These are phyloP conservation scores for Stomorhina lunata DNA, from an alignment of 2,888 invertebrate species.

Conservation along the genomic window DNA sequence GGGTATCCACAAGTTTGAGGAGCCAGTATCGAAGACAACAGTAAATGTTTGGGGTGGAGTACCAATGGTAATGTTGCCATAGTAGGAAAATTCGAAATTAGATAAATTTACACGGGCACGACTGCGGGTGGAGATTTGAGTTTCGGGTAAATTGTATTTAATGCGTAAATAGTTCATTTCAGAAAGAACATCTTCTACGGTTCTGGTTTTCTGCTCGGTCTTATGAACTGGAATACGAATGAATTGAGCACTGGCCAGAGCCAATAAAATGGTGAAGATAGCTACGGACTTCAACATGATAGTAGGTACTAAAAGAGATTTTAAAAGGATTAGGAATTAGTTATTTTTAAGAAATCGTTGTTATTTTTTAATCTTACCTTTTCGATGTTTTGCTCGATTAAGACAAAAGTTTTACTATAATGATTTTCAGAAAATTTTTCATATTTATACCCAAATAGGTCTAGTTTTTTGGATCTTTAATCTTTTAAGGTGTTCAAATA, in stretches of 20 bases:
- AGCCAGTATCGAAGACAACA: conserved; percentile 95
- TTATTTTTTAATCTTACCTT: too few relatives aligned
- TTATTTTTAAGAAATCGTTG: too few relatives aligned
- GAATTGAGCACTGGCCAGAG: conserved; percentile 70
- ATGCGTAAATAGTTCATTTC: conserved; percentile 64
- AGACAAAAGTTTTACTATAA: too few relatives aligned
- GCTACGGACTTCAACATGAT: conserved; percentile 59
- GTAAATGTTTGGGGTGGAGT: conserved; percentile 93
- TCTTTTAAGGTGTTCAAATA: too few relatives aligned
- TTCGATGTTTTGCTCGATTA: too few relatives aligned
- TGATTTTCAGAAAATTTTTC: too few relatives aligned
- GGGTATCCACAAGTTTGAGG: conserved; percentile 98
- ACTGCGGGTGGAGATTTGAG: neutral
- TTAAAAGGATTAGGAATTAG: neutral
- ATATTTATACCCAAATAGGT: too few relatives aligned
- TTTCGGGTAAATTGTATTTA: conserved; percentile 55
- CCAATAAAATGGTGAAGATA: conserved; percentile 68
- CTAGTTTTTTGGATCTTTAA: too few relatives aligned
- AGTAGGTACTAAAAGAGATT: neutral
- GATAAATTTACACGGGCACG: conserved; percentile 29
- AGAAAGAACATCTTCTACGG: conserved; percentile 56
- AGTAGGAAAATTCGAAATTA: conserved; percentile 93
- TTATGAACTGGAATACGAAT: conserved; percentile 71
- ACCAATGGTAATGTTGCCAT: conserved; percentile 94
- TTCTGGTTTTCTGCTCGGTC: conserved; percentile 69